A percentile compares a stretch with the other conserved stretches of the same genome.
Evolutionary conservation across 2,888 invertebrate genomes (phyloP).

Genomic region (Drosophila kokeensis): DNA sequence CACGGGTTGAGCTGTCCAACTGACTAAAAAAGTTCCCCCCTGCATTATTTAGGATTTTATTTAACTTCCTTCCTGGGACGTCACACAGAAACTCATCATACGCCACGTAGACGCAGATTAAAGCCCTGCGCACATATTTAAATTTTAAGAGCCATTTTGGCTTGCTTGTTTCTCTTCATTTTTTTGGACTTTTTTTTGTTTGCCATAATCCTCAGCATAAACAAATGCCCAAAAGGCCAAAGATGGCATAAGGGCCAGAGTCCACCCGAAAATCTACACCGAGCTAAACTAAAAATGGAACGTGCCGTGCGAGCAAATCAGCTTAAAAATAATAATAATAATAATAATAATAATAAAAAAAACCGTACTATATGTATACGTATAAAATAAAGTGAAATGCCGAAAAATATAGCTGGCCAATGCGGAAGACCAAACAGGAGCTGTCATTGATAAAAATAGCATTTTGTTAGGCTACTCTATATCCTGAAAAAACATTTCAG

Average conservation of each 20-base stretch:
- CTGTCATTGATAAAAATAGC: conserved; percentile 47
- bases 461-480: conserved; percentile 23
- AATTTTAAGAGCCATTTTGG: conserved; percentile 58
- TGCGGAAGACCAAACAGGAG: conserved; percentile 27
- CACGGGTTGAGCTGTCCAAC: not conserved
- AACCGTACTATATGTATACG: conserved; percentile 22
- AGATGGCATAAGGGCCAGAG: conserved; percentile 24
- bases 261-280: conserved; percentile 43
- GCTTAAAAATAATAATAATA: conserved; percentile 63
- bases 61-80: conserved; percentile 19
- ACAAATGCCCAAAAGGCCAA: conserved; percentile 72
- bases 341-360: conserved; percentile 27
- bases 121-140: conserved; percentile 56
- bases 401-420: conserved; percentile 33
- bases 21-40: not conserved
- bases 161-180: conserved; percentile 1
- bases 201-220: conserved; percentile 74
- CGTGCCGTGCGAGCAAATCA: conserved; percentile 75
- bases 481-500: not conserved
- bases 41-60: not conserved
- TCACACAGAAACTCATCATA: conserved; percentile 47
- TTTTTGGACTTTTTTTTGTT: conserved; percentile 38
- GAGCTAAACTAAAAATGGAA: conserved; percentile 61
- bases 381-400: conserved; percentile 48
- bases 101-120: conserved; percentile 49